Base-by-base conservation (phyloP, 2,113 vertebrate genomes). In the Tautogolabrus adspersus region DNA sequence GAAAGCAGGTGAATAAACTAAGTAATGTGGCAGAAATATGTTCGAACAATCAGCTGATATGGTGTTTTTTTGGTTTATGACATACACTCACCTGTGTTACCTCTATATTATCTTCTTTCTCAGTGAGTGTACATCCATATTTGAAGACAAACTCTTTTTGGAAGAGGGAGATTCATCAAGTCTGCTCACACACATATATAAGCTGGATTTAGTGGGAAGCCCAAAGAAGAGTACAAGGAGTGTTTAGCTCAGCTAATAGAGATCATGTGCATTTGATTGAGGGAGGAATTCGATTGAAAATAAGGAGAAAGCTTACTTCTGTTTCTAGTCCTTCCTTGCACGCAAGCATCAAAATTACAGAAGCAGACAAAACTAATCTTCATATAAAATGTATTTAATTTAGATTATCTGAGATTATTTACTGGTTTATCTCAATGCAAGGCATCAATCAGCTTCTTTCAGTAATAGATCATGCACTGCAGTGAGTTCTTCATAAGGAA, bases 191-290 rank as follows among this genome's bases (percentile, higher is more conserved):
- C 54, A 66, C 58, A 71, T n/a, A 55, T 69, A 60, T 79, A 30
- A 59, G 34, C 22, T 58, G 49, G 69, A 72, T 71, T 73, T 61
- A 62, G 55, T 15, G 46, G 62, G 64, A 73, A 66, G 47, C 34
- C 19, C 4, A 52, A 55, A 15, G 23, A 83, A 61, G 58, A 61
- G 65, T 88, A 80, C 90, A 87, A 83, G 71, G 64, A 26, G 26
- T 1, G 1, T 72, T 79, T 87, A 71, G 91, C 44, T 69, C 6
- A 54, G 56, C 61, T 88, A 75, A 85, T 88, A 65, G 75, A 88
- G 88, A 90, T 90, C 92, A 93, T 91, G 91, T 82, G 87, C 38
- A 16, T 85, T 71, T 91, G 66, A 88, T 93, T 87, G 79, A 37
- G 56, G 34, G 22, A 84, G 75, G 84, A 90, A 85, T 89, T 83